A percentile compares a stretch with the other conserved stretches of the same genome.
Evolutionary conservation across 2,888 invertebrate species (phyloP).

Genomic region (Phragmatobia fuliginosa): DNA sequence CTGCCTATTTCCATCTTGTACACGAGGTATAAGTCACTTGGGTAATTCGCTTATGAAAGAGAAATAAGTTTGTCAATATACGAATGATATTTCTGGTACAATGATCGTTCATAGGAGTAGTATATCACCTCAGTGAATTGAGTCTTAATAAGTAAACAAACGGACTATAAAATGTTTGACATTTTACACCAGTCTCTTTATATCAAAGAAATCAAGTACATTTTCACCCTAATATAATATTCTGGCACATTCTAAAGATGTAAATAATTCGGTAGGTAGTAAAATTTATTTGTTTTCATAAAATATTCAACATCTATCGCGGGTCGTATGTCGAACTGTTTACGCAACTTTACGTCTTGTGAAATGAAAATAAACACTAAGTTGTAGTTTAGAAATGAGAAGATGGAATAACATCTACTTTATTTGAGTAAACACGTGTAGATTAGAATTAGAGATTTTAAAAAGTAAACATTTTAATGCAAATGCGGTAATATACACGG

Average conservation of each 20-base stretch:
- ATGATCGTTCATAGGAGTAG: not conserved
- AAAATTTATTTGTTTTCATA: slow-evolving; percentile 18
- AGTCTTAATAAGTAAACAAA: not conserved
- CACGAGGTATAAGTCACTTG: not conserved
- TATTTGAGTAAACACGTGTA: not conserved
- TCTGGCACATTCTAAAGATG: slow-evolving; percentile 13
- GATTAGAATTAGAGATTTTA: not conserved
- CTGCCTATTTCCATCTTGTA: not conserved
- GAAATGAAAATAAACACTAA: slow-evolving; percentile 31
- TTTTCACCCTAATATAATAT: slow-evolving; percentile 3
- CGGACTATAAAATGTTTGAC: not conserved
- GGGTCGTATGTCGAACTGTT: slow-evolving; percentile 22
- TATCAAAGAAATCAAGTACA: slow-evolving; percentile 3
- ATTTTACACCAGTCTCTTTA: not conserved
- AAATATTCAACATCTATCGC: slow-evolving; percentile 19
- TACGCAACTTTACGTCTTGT: slow-evolving; percentile 12
- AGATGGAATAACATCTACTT: not conserved
- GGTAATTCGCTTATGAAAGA: not conserved
- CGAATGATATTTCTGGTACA: not conserved
- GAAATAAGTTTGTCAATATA: not conserved
- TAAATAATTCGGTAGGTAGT: slow-evolving; percentile 7
- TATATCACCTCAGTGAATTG: not conserved
- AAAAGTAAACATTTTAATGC: too few relatives aligned
- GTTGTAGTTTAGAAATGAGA: not conserved
- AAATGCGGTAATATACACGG: too few relatives aligned